Evolutionary conservation across 2,797 vertebrate species (phyloP), one percentile per base, ranked within the genome.

Genomic region (Eutrigla gurnardus): DNA sequence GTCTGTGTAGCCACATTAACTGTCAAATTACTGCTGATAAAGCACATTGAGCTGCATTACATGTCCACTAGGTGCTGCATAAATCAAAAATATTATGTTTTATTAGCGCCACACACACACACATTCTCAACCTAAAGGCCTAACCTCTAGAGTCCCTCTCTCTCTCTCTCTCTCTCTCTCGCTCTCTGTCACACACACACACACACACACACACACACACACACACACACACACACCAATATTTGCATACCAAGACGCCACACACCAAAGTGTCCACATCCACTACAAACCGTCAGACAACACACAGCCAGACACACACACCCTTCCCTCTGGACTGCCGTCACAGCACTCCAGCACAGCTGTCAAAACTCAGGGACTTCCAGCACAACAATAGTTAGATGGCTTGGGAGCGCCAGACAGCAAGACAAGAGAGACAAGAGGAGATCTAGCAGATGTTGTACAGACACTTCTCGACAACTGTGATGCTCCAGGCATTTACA

Each of bases 311-410:
- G 86, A 93, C 93, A 82, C 80, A 90, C 92, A 93, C 91, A 89
- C 93, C 91, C 94, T 93, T 94, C 94, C 91, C 93, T 89, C 79
- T 70, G 93, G 93, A 94, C 91, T 79, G 88, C 91, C 74, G 87
- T 93, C 89, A 91, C 88, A 93, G 90, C 86, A 84, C 85, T 94
- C 89, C 85, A 94, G 90, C 91, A 88, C 95, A 95, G 95, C 95
- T 95, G 94, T 95, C 94, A 94, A 95, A 95, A 95, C 93, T 91
- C 86, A 87, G 81, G 68, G 85, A 91, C 84, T 87, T 94, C 92
- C 92, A 94, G 80, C 80, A 83, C 87, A 87, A 91, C 93, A 92
- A 91, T 89, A 80, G 89, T 73, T 84, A 82, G 89, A 89, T 89
- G 85, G 77, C 81, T 86, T 75, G 80, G 88, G 91, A 89, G 79